Conservation (phyloP, 2,113 vertebrate genomes). For the Motacilla alba region DNA sequence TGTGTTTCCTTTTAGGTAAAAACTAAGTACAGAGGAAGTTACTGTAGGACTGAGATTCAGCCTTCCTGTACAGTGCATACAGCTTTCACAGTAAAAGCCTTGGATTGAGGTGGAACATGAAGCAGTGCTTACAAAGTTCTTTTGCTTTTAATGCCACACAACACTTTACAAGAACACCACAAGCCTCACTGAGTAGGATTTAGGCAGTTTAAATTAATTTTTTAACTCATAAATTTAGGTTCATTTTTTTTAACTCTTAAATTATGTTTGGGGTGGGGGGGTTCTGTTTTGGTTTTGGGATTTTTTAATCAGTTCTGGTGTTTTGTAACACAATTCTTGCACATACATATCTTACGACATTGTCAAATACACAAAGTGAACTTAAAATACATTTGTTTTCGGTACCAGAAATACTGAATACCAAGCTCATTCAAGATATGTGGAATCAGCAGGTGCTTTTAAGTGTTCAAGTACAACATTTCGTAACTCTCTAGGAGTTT, state of each 20-base stretch:
- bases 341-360: background rate
- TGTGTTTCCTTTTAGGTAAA: background rate
- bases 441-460: background rate
- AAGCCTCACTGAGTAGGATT: background rate
- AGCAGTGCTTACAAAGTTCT: background rate
- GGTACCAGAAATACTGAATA: background rate
- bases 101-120: background rate
- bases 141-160: background rate
- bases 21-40: background rate
- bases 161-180: background rate
- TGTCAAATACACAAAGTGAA: background rate
- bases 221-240: background rate
- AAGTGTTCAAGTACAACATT: background rate
- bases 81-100: background rate
- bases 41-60: background rate
- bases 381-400: background rate
- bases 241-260: background rate
- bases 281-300: accelerated
- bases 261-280: background rate
- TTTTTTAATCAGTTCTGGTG: background rate
- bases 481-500: background rate
- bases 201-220: background rate
- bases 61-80: background rate
- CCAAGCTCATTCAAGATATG: background rate
- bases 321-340: background rate